Base-by-base conservation (phyloP, 2,888 invertebrate species). In the Criorhina ranunculi region DNA sequence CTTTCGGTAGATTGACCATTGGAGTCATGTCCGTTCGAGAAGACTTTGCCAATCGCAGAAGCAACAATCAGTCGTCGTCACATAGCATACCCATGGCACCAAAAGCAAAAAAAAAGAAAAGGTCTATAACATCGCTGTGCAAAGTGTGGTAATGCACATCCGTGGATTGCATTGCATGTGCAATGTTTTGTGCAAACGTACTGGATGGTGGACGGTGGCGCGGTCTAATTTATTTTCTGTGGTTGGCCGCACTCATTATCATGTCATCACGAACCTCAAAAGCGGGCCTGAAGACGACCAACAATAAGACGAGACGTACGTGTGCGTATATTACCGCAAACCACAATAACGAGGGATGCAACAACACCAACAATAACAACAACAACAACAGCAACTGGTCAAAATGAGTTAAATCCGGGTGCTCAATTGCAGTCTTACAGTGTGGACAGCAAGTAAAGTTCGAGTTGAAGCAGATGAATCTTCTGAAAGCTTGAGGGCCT, bases 191-290 rank as follows among this genome's bases (percentile, higher is more conserved):
- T 35, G 37, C 70, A 55, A 76, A 31, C 17, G 67, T 42, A 40
- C 37, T 72, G 70, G 51, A 40, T 53, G 76, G 53, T 59, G 78
- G 85, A 82, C 78, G 78, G 81, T 70, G 69, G 78, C 73, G 66
- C 73, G 66, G 78, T 86, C 82, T 77, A 82, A 87, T 88, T 87
- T 87, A 87, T 87, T 87, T 87, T 88, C 86, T 87, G 88, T 86
- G 88, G 88, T 88, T 86, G 86, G 86, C 87, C 88, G 87, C 87
- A 86, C 87, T 88, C 85, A 88, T 88, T 87, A 88, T 87, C 88
- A 78, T 88, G 87, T 87, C 87, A 87, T 87, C 87, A 87, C 87
- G 87, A 87, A 87, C 69, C 66, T 75, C 77, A 81, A 76, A 76
- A 73, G 40, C 60, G 1, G 31, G n/a, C n/a, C 35, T 9, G 12